Base-by-base conservation (phyloP, 2,888 invertebrate genomes). In the Agrotis puta region DNA sequence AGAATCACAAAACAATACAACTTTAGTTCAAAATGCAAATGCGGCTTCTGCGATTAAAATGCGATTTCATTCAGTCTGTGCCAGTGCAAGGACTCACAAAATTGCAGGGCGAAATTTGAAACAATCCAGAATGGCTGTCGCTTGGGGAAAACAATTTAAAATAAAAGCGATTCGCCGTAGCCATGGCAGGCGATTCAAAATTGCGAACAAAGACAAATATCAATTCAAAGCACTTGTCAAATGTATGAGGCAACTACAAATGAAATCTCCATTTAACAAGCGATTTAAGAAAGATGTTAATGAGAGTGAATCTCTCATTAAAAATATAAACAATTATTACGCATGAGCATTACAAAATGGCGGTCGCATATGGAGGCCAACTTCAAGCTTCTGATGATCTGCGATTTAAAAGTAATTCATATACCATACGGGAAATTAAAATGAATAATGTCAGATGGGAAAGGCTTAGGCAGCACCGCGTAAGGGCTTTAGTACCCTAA, bases 1-100 rank as follows among this genome's bases (percentile, higher is more conserved):
- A 33, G n/a, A 33, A 22, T 45, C 6, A 14, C 13, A 45, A 20
- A 14, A 45, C 39, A 64, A 22, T 58, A 16, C 13, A 24, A 63
- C 5, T 16, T 24, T 43, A 43, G 43, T 64, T 39, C 1, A 64
- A 43, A 54, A 27, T 5, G 7, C 6, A 18, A 48, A 24, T n/a
- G n/a, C 14, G 39, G 57, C n/a, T 14, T 6, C 24, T 54, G 51
- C 43, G 5, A 33, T 50, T 6, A 54, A 47, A 20, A 27, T 27
- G 24, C 47, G 57, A 75, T 48, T 24, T 2, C 33, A 61, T 53
- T 24, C 20, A 20, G 13, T 62, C 9, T 45, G 56, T 50, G 56
- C 56, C 2, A 64, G 51, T 39, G 64, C 16, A 24, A 64, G 67
- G 20, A 81, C 45, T 27, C n/a, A 74, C 13, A 57, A 48, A 53